Evolutionary conservation across 2,888 invertebrate species (phyloP), one percentile per base, ranked within the genome.

Genomic region (Biston stratarius): DNA sequence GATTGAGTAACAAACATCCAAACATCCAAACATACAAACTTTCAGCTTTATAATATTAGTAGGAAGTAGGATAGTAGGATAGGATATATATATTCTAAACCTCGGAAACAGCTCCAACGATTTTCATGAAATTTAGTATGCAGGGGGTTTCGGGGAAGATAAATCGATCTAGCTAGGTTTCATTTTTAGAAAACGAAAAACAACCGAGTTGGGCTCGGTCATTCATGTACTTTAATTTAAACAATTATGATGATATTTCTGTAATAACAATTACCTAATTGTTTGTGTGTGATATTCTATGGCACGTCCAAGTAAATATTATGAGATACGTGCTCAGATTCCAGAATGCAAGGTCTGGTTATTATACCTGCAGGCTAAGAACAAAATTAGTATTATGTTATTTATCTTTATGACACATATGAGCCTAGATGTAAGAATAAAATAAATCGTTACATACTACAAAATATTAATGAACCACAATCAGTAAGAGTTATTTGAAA

Each of bases 261-360:
- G 12, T 40, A 15, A 53, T 40, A 53, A 40, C 15, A 53, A 55
- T 8, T 9, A 38, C 6, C 9, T 44, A 24, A 55, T 3, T 6
- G n/a, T 12, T 7, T 15, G 0, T 40, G 34, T 58, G 47, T 34
- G 10, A 49, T 36, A 60, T 51, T 56, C 44, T 44, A 24, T 61
- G 56, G 52, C 57, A 9, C 49, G 56, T 57, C 33, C n/a, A 49
- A 66, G 61, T 57, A 48, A 55, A 64, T 61, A 53, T 60, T 61
- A 66, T 61, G 49, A 47, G 56, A 61, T 51, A 66, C 66, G 66
- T 66, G 66, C 44, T 44, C 40, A 24, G 66, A 15, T 61, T 66
- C 11, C 2, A 7, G 14, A 61, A 44, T 24, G 44, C 0, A 51
- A 14, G 12, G 12, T 12, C 59, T 55, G 60, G 60, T 64, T 59